Evolutionary conservation across 2,888 invertebrate genomes (phyloP).

Genomic region (Pseudococcus viburni): DNA sequence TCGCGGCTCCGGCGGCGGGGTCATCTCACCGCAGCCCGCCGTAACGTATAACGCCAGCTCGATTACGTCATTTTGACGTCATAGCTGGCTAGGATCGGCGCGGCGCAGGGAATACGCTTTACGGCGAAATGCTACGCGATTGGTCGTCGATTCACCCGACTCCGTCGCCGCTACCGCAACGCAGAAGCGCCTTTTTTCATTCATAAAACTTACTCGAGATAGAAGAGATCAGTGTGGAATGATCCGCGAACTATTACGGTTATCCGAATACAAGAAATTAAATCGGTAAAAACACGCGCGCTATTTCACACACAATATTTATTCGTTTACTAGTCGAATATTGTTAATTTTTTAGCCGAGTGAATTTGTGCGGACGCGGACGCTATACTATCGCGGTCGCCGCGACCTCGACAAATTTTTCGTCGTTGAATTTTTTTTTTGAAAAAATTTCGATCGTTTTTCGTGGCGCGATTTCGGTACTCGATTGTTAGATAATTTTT

Average conservation of each 20-base stretch:
- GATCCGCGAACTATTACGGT: slow-evolving; percentile 60
- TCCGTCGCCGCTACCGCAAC: slow-evolving; percentile 24
- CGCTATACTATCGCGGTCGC: neutral
- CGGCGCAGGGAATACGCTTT: slow-evolving; percentile 42
- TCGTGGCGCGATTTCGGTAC: neutral
- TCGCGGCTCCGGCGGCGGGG: neutral
- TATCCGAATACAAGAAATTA: slow-evolving; percentile 22
- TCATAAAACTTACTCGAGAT: slow-evolving; percentile 64
- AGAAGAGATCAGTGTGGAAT: slow-evolving; percentile 63
- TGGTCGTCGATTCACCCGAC: slow-evolving; percentile 47
- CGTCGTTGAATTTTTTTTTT: neutral
- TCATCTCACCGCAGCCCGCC: neutral
- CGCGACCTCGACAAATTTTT: neutral
- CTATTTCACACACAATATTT: slow-evolving; percentile 30
- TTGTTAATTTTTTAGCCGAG: neutral
- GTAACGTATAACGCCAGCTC: slow-evolving; percentile 50
- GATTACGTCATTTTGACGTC: slow-evolving; percentile 67
- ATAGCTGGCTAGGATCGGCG: slow-evolving; percentile 14
- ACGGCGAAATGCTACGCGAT: slow-evolving; percentile 48
- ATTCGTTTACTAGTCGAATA: neutral
- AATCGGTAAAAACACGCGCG: slow-evolving; percentile 8
- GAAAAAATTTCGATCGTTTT: neutral
- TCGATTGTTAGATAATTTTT: too few species aligned
- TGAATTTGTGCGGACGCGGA: slow-evolving; percentile 3
- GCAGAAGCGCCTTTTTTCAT: slow-evolving; percentile 65